Percentiles rank a stretch among this genome's conserved stretches.
Conservation (phyloP, 2,888 invertebrate genomes). For the Drosophila mimetica region DNA sequence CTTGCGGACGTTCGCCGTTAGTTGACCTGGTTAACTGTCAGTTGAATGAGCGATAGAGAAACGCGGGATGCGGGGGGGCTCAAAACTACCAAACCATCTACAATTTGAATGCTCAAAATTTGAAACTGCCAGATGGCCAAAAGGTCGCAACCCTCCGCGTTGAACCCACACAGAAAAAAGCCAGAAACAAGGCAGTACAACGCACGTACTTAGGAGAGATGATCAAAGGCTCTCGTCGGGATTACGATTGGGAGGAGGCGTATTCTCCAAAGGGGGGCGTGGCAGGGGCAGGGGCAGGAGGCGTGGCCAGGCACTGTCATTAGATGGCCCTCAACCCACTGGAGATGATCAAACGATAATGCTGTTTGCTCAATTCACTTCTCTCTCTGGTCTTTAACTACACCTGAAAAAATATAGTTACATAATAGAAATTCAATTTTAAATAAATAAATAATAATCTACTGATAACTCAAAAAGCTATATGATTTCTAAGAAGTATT, state of each 20-base stretch:
- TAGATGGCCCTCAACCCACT: conserved; percentile 32
- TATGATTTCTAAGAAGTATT: too few relatives aligned
- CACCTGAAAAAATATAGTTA: neutral
- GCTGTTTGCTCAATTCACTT: conserved; percentile 69
- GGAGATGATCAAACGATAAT: conserved; percentile 59
- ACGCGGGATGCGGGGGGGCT: neutral
- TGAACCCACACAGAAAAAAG: conserved; percentile 21
- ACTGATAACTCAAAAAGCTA: too few relatives aligned
- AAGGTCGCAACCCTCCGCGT: conserved; percentile 33
- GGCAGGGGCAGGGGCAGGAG: conserved; percentile 7
- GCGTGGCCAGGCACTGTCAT: conserved; percentile 42
- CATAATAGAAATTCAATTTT: neutral
- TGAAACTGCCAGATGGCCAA: conserved; percentile 42
- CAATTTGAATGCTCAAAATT: conserved; percentile 45
- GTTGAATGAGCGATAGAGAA: conserved; percentile 30
- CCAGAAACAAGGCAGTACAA: neutral
- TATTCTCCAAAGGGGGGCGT: neutral
- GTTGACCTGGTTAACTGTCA: conserved; percentile 70
- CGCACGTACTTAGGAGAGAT: conserved; percentile 40
- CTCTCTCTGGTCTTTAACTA: neutral
- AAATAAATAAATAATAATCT: too few relatives aligned
- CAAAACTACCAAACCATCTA: neutral
- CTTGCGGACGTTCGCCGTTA: conserved; percentile 74
- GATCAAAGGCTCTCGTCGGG: conserved; percentile 15
- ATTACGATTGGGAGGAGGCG: conserved; percentile 2